phyloP scores from a whole-genome alignment of 2,888 invertebrate genomes.

The Mesorhabditis belari region DNA sequence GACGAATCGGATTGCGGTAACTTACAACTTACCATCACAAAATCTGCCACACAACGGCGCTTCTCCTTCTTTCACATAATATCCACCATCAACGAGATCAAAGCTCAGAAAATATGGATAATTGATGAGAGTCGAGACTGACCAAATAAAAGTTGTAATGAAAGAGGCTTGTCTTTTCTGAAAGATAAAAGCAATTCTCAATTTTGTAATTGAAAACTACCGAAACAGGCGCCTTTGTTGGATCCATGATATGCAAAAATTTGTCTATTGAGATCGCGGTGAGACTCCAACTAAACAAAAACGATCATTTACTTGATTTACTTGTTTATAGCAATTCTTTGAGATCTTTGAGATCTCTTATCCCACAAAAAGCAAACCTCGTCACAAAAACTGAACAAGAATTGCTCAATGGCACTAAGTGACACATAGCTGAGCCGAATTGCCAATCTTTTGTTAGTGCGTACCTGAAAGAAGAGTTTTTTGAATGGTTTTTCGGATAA shows the following conservation, averaged over 20 bases:
- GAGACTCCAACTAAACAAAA: constrained; percentile 44
- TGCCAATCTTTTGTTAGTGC: constrained; percentile 50
- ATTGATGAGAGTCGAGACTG: constrained; percentile 45
- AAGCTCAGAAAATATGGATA: constrained; percentile 50
- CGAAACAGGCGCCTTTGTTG: constrained; percentile 46
- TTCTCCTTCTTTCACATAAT: constrained; percentile 21
- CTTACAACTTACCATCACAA: no score
- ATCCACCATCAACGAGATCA: constrained; percentile 57
- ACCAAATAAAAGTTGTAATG: constrained; percentile 46
- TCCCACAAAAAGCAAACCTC: constrained; percentile 25
- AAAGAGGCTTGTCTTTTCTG: constrained; percentile 29
- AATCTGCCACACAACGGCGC: constrained; percentile 57
- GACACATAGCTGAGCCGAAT: constrained; percentile 51
- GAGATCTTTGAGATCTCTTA: neutral
- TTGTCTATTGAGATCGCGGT: constrained; percentile 52
- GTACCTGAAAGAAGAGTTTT: constrained; percentile 19
- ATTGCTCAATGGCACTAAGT: constrained; percentile 46
- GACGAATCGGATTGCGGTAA: no score
- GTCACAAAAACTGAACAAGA: constrained; percentile 52
- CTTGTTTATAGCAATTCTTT: neutral
- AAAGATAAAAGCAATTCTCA: constrained; percentile 5
- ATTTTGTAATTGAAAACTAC: constrained; percentile 13
- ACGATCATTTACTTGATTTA: neutral
- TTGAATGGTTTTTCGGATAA: no score
- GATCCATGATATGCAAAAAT: constrained; percentile 51